Conservation (phyloP, 1,140 invertebrate genomes). For the Temnothorax curvispinosus region DNA sequence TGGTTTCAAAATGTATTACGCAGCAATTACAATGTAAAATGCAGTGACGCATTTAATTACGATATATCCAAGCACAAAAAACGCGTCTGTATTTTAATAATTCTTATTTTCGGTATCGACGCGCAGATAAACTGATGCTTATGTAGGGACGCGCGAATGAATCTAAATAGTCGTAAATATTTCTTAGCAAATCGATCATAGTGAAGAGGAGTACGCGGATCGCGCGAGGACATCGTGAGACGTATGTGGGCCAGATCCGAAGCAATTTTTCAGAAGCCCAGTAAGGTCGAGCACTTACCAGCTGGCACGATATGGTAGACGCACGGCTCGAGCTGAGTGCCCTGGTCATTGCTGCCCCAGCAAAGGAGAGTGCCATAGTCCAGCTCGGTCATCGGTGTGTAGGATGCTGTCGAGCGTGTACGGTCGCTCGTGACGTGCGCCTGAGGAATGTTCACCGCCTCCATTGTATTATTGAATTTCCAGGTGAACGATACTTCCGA, state of each 20-base stretch:
- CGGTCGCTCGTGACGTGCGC: conserved; percentile 87
- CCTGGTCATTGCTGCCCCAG: conserved; percentile 90
- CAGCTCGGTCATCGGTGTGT: conserved; percentile 90
- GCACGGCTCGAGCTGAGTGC: conserved; percentile 89
- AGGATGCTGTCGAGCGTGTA: conserved; percentile 88
- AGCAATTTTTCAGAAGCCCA: conserved; percentile 16
- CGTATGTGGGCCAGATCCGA: background rate
- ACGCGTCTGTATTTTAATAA: background rate
- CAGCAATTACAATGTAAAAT: background rate
- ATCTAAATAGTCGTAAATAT: background rate
- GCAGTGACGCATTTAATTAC: background rate
- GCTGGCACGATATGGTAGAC: conserved; percentile 91
- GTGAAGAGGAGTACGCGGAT: background rate
- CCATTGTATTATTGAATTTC: conserved; percentile 92
- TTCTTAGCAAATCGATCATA: background rate
- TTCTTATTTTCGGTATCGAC: background rate
- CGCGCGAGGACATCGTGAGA: background rate
- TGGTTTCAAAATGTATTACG: background rate
- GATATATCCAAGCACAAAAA: background rate
- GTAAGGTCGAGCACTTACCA: conserved; percentile 84
- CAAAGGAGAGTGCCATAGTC: conserved; percentile 91
- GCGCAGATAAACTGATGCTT: background rate
- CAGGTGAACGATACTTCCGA: conserved; percentile 90
- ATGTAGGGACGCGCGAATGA: background rate
- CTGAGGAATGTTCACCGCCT: conserved; percentile 89